phyloP scores from a whole-genome alignment of 2,888 invertebrate species.

The Lysandra bellargus region DNA sequence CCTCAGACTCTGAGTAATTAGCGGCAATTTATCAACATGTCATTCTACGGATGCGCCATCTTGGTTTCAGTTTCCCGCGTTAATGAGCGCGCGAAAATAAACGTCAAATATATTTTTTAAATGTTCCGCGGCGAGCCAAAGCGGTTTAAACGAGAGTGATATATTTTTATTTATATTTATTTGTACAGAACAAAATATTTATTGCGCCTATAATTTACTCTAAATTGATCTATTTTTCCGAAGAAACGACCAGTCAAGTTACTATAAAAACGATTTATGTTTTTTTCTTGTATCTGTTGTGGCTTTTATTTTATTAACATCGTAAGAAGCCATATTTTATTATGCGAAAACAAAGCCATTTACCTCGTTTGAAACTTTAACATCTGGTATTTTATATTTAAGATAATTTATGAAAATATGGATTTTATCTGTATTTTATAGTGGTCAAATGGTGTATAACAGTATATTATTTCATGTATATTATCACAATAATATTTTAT shows the following conservation, averaged over 20 bases:
- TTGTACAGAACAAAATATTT: not conserved
- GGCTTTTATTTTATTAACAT: not conserved
- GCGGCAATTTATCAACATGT: slow-evolving; percentile 75
- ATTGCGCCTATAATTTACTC: not conserved
- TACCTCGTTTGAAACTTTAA: not conserved
- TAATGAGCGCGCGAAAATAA: slow-evolving; percentile 67
- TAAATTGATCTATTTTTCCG: not conserved
- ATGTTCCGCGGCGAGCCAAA: slow-evolving; percentile 35
- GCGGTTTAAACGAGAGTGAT: slow-evolving; percentile 46
- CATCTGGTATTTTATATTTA: not conserved
- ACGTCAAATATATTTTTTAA: slow-evolving; percentile 49
- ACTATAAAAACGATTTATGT: slow-evolving; percentile 5
- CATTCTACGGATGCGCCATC: slow-evolving; percentile 55
- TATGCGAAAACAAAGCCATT: not conserved
- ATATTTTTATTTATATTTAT: slow-evolving; percentile 20
- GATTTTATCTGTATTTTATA: not conserved
- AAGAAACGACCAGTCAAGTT: slow-evolving; percentile 11
- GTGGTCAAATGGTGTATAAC: too few species aligned
- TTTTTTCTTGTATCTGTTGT: slow-evolving; percentile 2
- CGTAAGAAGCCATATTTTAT: not conserved
- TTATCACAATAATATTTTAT: not conserved
- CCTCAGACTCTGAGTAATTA: slow-evolving; percentile 73
- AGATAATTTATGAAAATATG: not conserved
- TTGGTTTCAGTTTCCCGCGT: slow-evolving; percentile 51
- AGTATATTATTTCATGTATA: too few species aligned